Percentiles rank a stretch among this genome's conserved stretches.
Conservation (phyloP, 2,113 vertebrate genomes). For the Chitala chitala region DNA sequence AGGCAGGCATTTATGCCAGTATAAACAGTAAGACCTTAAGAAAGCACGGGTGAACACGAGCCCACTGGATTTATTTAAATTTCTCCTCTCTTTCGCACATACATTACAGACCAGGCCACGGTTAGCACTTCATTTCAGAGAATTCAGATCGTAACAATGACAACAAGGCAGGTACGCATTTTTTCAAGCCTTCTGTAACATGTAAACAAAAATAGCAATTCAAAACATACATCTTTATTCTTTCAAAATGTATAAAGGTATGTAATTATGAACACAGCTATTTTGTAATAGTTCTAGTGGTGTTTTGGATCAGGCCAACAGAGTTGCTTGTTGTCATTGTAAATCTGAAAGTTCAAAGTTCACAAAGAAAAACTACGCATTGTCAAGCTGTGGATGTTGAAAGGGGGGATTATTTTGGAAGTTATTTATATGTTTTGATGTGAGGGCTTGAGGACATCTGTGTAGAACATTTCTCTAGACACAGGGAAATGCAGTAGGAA, state of each 20-base stretch:
- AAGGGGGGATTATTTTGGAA: neutral
- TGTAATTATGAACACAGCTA: neutral
- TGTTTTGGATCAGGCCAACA: neutral
- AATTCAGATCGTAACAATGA: constrained; percentile 30
- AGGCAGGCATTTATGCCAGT: constrained; percentile 51
- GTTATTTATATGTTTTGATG: neutral
- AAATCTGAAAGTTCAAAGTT: constrained; percentile 1
- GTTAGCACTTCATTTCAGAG: constrained; percentile 20
- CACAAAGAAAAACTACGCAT: neutral
- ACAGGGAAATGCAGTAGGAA: constrained; percentile 37
- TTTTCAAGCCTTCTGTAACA: constrained; percentile 35
- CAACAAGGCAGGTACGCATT: constrained; percentile 17
- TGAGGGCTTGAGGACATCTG: constrained; percentile 32
- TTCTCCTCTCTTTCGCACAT: constrained; percentile 15
- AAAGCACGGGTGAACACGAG: constrained; percentile 37
- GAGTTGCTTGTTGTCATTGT: neutral
- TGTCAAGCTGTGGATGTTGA: constrained; percentile 1
- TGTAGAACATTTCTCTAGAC: constrained; percentile 18
- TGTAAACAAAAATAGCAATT: too few species aligned
- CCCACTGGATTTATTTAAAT: constrained; percentile 41
- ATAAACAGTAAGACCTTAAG: constrained; percentile 51
- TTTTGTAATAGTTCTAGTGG: neutral
- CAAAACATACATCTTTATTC: too few species aligned
- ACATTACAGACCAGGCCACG: constrained; percentile 23
- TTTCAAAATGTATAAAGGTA: too few species aligned